Percentiles rank a stretch among this genome's conserved stretches.
Evolutionary conservation across 2,797 vertebrate species (phyloP).

Genomic region (Lutjanus argentimaculatus): DNA sequence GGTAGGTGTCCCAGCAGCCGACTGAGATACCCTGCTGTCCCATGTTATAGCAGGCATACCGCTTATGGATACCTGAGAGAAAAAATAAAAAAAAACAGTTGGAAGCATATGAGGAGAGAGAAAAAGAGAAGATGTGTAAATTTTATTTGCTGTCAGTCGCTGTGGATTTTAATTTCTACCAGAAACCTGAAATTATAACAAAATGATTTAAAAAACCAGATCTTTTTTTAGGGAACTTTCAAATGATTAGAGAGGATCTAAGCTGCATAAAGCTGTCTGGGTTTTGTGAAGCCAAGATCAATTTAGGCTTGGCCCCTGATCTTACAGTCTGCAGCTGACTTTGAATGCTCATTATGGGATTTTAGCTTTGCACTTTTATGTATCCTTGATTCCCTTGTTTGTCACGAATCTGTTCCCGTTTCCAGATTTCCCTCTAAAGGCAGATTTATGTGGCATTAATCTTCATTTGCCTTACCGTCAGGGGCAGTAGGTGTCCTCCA

Average conservation of each 20-base stretch:
- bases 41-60: conserved; percentile 94
- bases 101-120: background rate
- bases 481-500: conserved; percentile 96
- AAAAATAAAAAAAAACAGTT: conserved; percentile 1
- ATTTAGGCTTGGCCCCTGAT: conserved; percentile 64
- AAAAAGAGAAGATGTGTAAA: background rate
- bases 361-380: conserved; percentile 45
- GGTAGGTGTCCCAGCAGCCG: conserved; percentile 97
- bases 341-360: conserved; percentile 60
- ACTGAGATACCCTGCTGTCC: conserved; percentile 95
- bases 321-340: conserved; percentile 34
- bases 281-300: conserved; percentile 48
- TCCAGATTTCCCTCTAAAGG: conserved; percentile 13
- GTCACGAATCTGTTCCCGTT: conserved; percentile 24
- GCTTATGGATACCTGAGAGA: conserved; percentile 88
- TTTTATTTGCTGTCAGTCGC: background rate
- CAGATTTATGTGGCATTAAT: background rate
- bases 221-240: conserved; percentile 30
- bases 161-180: conserved; percentile 30
- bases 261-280: conserved; percentile 34
- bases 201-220: conserved; percentile 34
- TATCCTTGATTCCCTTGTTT: conserved; percentile 36
- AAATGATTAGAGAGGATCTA: conserved; percentile 49
- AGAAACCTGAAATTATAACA: conserved; percentile 43
- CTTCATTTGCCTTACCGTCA: conserved; percentile 84